Base-by-base conservation (phyloP, 2,113 vertebrate genomes). In the Eulacestoma nigropectus region DNA sequence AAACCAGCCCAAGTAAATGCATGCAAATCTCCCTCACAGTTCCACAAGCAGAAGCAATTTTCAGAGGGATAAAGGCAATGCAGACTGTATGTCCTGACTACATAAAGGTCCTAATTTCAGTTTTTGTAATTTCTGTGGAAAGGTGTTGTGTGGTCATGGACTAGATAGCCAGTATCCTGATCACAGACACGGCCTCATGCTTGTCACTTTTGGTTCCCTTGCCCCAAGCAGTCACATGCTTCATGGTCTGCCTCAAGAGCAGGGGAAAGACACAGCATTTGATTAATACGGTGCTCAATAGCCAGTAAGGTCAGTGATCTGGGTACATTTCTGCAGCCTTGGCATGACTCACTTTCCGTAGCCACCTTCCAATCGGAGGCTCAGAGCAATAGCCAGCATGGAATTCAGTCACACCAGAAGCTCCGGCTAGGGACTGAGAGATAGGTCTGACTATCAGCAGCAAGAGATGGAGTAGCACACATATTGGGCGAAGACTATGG, bases 281-380 rank as follows among this genome's bases (percentile, higher is more conserved):
- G 91, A 96, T 89, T 93, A 89, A 95, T 69, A 94, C 16, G 39
- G 80, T 83, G 77, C 81, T 93, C 86, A 44, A 88, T 90, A 94
- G 63, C 68, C 87, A 96, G 90, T 25, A 93, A 85, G 67, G 70
- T 87, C 69, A 87, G 44, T n/a, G 59, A 60, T 60, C 69, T 42
- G 76, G 52, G 85, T 87, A 84, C 57, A 35, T 52, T 96, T 89
- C 92, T 81, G 79, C 16, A 25, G 64, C 72, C 60, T 90, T 93
- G 93, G 93, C 64, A 46, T 89, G 88, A 96, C 74, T 94, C 76
- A 89, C 82, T 94, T 94, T 96, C 92, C 56, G 0, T 68, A 84
- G 88, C 60, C 88, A 96, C 79, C 83, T 95, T 81, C 88, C 88
- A 92, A 16, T 44, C 16, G 2, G 47, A 93, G 64, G 55, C 90